Evolutionary conservation across 2,888 invertebrate genomes (phyloP), one percentile per base, ranked within the genome.

Genomic region (Serripes groenlandicus): DNA sequence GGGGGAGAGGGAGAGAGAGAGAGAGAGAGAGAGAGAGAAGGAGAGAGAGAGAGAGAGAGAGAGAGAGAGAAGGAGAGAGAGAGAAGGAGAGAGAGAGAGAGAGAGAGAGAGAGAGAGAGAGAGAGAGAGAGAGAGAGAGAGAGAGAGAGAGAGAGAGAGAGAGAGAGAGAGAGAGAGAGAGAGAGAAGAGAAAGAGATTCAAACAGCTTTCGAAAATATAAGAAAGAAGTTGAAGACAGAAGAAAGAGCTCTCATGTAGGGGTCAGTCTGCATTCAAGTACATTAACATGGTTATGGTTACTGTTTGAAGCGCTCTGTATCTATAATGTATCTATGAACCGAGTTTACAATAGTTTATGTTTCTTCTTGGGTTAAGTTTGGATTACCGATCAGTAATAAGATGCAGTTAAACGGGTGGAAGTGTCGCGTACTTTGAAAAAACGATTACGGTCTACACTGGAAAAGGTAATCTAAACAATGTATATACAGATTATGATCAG

Each of bases 21-120:
- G 58, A 58, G 58, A 58, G 58, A 58, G 58, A 58, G 58, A 58
- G 58, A 58, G 58, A 58, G 58, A 58, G 58, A 58, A n/a, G n/a
- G 58, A 58, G 58, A 58, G 58, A 58, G 58, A 58, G 58, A 58
- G 58, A 58, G 58, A 58, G 58, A 58, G 58, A 58, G 58, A 58
- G 58, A 58, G 58, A 58, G 58, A 58, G 58, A 58, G 58, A 26
- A n/a, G n/a, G 11, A 58, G 58, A 58, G 58, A 58, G 11, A 58
- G 58, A 58, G 58, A 26, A n/a, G n/a, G 58, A 58, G 58, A 58
- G 58, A 58, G 58, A 58, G 58, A 58, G 58, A 58, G 58, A 58
- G 58, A 58, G 58, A 58, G 58, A 58, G 58, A 58, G 58, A 58
- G 58, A 58, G 58, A 58, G 58, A 58, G 58, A 58, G 58, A 58